These are phyloP conservation scores for Drosophila mojavensis DNA, from an alignment of 1,140 invertebrate genomes.

Conservation along the genomic window DNA sequence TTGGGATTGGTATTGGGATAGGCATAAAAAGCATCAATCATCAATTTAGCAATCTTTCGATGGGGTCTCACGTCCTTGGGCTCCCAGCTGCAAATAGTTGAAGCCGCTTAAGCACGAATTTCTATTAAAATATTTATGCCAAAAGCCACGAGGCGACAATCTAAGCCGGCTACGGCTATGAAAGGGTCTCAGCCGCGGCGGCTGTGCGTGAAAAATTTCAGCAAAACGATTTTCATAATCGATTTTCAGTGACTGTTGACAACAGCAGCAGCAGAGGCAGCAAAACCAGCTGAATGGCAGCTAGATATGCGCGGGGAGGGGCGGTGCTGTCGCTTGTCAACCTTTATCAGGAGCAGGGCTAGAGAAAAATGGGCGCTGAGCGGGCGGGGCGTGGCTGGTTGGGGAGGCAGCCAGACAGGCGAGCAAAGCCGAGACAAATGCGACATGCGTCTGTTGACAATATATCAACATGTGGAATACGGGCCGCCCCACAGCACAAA, in stretches of 20 bases:
- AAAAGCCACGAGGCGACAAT: slow-evolving; percentile 58
- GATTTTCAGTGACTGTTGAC: slow-evolving; percentile 76
- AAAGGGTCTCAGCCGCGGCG: slow-evolving; percentile 18
- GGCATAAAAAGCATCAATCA: slow-evolving; percentile 29
- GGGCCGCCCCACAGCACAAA: background rate
- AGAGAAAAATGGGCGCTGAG: slow-evolving; percentile 12
- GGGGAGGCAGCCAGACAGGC: slow-evolving; percentile 13
- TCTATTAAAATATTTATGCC: slow-evolving; percentile 83
- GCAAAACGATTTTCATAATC: slow-evolving; percentile 80
- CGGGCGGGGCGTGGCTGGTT: background rate
- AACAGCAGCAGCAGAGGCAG: slow-evolving; percentile 12
- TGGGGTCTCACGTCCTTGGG: slow-evolving; percentile 14
- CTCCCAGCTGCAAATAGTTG: slow-evolving; percentile 73
- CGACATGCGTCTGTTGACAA: slow-evolving; percentile 82
- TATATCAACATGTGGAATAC: slow-evolving; percentile 77
- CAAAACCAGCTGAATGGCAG: background rate
- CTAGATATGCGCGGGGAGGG: slow-evolving; percentile 5
- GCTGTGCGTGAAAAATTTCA: slow-evolving; percentile 67
- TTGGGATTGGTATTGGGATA: too few relatives aligned
- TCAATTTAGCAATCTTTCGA: slow-evolving; percentile 54
- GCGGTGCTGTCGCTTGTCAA: slow-evolving; percentile 58
- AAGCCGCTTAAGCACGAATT: slow-evolving; percentile 68
- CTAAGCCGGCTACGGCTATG: slow-evolving; percentile 37
- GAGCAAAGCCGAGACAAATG: slow-evolving; percentile 73
- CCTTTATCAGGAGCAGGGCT: slow-evolving; percentile 73